Percentiles rank a stretch among this genome's conserved stretches.
Conservation (phyloP, 2,888 invertebrate genomes). For the Empis livida region DNA sequence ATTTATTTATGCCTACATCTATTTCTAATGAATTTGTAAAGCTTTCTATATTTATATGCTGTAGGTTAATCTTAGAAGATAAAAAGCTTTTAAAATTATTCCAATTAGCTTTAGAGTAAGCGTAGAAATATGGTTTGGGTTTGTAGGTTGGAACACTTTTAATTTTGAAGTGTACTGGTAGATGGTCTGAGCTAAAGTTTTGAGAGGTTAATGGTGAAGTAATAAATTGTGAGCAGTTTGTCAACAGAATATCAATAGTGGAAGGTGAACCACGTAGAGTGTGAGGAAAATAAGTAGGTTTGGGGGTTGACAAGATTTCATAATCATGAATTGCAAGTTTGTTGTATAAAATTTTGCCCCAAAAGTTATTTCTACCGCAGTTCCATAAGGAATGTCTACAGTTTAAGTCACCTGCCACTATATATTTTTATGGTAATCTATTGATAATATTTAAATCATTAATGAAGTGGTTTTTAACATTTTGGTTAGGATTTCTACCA, state of each 20-base stretch:
- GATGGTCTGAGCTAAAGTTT: not conserved
- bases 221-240: not conserved
- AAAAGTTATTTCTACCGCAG: too few relatives aligned
- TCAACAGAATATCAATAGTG: not conserved
- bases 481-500: too few relatives aligned
- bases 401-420: too few relatives aligned
- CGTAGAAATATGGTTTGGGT: not conserved
- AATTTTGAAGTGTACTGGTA: not conserved
- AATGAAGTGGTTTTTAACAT: too few relatives aligned
- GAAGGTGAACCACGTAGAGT: not conserved
- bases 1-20: not conserved
- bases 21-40: not conserved
- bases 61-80: not conserved
- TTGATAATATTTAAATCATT: too few relatives aligned
- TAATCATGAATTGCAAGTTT: too few relatives aligned
- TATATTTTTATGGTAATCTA: too few relatives aligned
- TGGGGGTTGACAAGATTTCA: too few relatives aligned
- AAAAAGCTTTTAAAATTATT: not conserved
- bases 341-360: too few relatives aligned
- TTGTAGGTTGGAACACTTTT: not conserved
- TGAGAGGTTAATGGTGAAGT: not conserved
- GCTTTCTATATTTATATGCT: not conserved
- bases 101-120: not conserved
- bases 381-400: too few relatives aligned
- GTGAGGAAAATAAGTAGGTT: too few relatives aligned